Evolutionary conservation across 2,797 vertebrate species (phyloP), one percentile per base, ranked within the genome.

Genomic region (Synanceia verrucosa): DNA sequence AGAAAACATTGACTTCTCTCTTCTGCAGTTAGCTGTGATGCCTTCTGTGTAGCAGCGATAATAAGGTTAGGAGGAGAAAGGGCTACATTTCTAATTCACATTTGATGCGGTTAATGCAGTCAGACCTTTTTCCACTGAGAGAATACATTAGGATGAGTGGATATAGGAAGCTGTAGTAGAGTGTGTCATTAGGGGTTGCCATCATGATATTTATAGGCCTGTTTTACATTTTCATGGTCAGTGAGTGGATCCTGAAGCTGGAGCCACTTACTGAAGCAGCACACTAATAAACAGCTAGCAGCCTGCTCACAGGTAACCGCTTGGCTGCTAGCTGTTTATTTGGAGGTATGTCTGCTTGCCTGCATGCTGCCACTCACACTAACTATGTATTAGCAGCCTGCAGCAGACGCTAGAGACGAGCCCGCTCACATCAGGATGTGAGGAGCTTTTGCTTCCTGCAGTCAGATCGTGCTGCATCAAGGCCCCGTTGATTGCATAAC

Each of bases 21-120:
- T 6, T 23, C 60, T 63, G 66, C 73, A 48, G 33, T 47, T 60
- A 65, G 65, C 58, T 78, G 16, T 12, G 2, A 23, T 81, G 78
- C 24, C 66, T 57, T 69, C 59, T 63, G 23, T 31, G 34, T 13
- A 58, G 37, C 60, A 48, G 24, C 61, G 80, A 75, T 76, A 79
- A 81, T 66, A 50, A 60, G 37, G 71, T 84, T 68, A 44, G 67
- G 44, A 53, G 39, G 58, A 66, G 61, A 66, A 9, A 24, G 44
- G 63, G 52, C 9, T 10, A 43, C 78, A 74, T 76, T 80, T 73
- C 64, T 76, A 71, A 73, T 86, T 90, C 70, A 68, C 68, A 78
- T 88, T 71, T 76, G 52, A 86, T 83, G 60, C 23, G 60, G 70
- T 86, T 88, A 86, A 88, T 88, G 86, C 79, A 68, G 81, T 82